These are phyloP conservation scores for Chalcis sispes DNA, from an alignment of 2,888 invertebrate species.

Conservation along the genomic window DNA sequence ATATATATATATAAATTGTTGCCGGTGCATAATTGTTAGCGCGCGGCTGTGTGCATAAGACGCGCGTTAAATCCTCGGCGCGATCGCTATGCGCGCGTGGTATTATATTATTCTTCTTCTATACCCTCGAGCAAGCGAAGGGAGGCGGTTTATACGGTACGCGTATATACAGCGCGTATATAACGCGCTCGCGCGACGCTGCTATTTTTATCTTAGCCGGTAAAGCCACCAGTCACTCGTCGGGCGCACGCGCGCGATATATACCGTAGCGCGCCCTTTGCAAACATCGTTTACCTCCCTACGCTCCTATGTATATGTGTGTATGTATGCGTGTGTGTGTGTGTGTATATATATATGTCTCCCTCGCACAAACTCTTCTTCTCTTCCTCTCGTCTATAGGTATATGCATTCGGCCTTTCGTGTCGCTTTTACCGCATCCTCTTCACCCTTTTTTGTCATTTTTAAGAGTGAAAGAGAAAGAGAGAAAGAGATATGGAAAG, in stretches of 20 bases:
- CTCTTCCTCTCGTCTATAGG: background rate
- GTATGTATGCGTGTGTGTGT: no score
- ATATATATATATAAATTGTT: no score
- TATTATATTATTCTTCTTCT: no score
- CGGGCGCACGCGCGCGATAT: conserved; percentile 47
- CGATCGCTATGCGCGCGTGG: no score
- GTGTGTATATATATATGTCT: no score
- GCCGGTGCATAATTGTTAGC: no score
- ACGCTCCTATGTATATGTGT: no score
- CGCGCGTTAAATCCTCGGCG: no score
- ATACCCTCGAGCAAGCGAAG: background rate
- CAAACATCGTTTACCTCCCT: conserved; percentile 60
- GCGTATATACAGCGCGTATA: background rate
- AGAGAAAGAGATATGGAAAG: no score
- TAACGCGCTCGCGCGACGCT: conserved; percentile 20
- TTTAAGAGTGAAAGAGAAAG: background rate
- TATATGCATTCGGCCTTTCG: background rate
- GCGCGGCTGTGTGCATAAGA: no score
- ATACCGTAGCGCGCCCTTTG: conserved; percentile 62
- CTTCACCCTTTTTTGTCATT: conserved; percentile 2
- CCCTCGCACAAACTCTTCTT: no score
- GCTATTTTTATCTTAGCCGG: conserved; percentile 65
- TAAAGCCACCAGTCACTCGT: conserved; percentile 62
- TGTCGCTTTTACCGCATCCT: background rate
- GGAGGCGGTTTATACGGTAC: background rate